Base-by-base conservation (phyloP, 1,140 invertebrate genomes). In the Drosophila gunungcola region DNA sequence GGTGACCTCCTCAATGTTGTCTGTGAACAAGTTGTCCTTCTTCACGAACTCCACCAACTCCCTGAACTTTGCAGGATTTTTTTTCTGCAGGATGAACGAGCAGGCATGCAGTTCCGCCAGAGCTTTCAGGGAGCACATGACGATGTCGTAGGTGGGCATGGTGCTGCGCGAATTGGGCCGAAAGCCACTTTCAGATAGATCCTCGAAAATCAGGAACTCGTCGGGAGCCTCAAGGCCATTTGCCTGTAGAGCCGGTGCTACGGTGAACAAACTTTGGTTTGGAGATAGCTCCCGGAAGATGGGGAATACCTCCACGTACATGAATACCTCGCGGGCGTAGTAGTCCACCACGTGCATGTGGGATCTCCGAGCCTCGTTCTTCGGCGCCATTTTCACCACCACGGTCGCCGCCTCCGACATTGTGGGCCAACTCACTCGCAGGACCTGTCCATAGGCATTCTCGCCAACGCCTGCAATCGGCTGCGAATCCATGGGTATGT, bases 121-220 rank as follows among this genome's bases (percentile, higher is more conserved):
- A 6, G 81, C 73, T 41, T 67, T 69, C 11, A 89, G 46, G 1
- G 82, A 58, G 42, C 52, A 55, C 7, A 64, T 41, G 4, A 78
- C 84, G 34, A 86, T 61, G 62, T 80, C 79, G 25, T 60, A 78
- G 16, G 82, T 83, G 16, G 80, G 79, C 60, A 83, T 68, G 3
- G 55, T 51, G 12, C 51, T 61, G 2, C 84, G 79, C 1, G 58
- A 58, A 36, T 83, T 77, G 42, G 68, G 54, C 1, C 13, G 16
- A 45, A 58, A 83, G 11, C 57, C 73, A 7, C 16, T 43, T 7
- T 25, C 32, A 3, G 46, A 42, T 12, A 89, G 53, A 55, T 89
- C 84, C 43, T 89, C 84, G 42, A 80, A 86, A 13, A 89, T 80
- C 4, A 89, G 49, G 36, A 83, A 89, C 48, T 89, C 84, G 27